These are phyloP conservation scores for Vulpes ferrilata DNA, from an alignment of 2,113 vertebrate species.

Conservation along the genomic window DNA sequence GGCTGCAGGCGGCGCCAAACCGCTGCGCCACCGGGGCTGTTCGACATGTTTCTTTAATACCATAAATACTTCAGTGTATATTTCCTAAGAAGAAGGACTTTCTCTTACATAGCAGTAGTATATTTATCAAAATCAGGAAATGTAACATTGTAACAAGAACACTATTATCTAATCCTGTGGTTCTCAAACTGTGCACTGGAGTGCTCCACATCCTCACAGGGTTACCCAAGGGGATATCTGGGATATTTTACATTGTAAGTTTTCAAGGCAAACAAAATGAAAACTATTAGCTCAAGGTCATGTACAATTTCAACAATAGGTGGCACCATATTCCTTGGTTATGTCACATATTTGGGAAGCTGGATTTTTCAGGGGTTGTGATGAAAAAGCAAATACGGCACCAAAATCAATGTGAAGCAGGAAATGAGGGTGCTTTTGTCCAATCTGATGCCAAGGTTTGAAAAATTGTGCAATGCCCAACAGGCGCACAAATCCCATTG, in stretches of 20 bases:
- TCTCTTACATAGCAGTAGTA: not conserved
- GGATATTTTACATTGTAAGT: not conserved
- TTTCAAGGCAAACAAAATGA: constrained; percentile 17
- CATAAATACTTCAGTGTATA: not conserved
- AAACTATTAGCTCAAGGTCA: not conserved
- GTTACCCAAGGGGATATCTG: not conserved
- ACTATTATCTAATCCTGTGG: not conserved
- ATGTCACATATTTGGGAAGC: no score
- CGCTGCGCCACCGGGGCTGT: no score
- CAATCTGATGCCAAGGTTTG: not conserved
- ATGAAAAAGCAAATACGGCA: not conserved
- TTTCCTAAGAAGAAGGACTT: not conserved
- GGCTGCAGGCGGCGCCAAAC: no score
- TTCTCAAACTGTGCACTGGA: not conserved
- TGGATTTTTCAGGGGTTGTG: not conserved
- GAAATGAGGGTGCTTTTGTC: not conserved
- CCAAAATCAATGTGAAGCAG: not conserved
- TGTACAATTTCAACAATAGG: constrained; percentile 68
- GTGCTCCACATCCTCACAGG: not conserved
- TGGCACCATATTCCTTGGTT: constrained; percentile 55
- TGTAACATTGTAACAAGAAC: not conserved
- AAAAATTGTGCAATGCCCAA: not conserved
- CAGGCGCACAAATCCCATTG: not conserved
- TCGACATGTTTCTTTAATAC: not conserved
- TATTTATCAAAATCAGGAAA: constrained; percentile 20